Evolutionary conservation across 2,113 vertebrate species (phyloP).

Genomic region (Tragulus kanchil): DNA sequence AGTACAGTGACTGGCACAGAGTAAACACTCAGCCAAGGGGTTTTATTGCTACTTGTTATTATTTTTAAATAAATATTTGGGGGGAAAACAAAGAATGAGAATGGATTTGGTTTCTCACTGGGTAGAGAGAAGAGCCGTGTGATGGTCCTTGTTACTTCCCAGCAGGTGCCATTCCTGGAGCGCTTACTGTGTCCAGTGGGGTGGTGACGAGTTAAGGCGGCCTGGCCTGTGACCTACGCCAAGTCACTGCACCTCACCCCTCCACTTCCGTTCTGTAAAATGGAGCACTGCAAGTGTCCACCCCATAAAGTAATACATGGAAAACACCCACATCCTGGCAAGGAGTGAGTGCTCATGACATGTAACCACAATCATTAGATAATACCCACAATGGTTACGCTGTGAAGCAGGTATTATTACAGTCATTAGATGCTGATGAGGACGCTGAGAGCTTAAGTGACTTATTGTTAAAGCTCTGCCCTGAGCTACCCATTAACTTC

Average conservation of each 20-base stretch:
- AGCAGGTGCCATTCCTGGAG: not conserved
- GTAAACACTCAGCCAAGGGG: not conserved
- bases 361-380: not conserved
- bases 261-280: slow-evolving; percentile 45
- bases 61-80: not conserved
- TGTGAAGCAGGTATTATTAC: not conserved
- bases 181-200: rapidly evolving
- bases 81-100: not conserved
- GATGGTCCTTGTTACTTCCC: not conserved
- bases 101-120: not conserved
- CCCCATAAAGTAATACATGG: not conserved
- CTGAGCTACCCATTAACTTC: not conserved
- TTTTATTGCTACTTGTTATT: not conserved
- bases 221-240: not conserved
- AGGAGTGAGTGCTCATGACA: not conserved
- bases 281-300: not conserved
- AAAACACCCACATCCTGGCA: not conserved
- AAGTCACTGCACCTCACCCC: not conserved
- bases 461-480: slow-evolving; percentile 20
- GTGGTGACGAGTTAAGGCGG: not conserved
- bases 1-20: not conserved
- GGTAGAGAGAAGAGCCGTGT: not conserved
- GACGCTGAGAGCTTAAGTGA: not conserved
- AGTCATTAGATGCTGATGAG: not conserved
- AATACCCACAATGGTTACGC: not conserved